Evolutionary conservation across 2,797 vertebrate genomes (phyloP), one percentile per base, ranked within the genome.

Genomic region (Potorous gilbertii): DNA sequence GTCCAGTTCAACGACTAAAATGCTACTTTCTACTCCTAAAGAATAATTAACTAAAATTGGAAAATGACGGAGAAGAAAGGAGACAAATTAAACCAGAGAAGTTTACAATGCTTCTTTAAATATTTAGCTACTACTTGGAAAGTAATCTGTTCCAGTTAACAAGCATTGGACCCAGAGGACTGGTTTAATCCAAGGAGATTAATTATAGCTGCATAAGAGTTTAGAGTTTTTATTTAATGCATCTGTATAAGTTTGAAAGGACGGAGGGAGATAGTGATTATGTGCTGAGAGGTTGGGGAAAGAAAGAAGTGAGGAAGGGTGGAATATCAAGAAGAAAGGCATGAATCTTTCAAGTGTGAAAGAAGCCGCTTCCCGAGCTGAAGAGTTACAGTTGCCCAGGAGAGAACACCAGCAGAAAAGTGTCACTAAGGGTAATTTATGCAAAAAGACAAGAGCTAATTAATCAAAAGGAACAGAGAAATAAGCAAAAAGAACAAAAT

Each of bases 131-230:
- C 97, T 98, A 87, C 94, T 91, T 96, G 95, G 96, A 97, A 97
- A 98, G 96, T 97, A 96, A 98, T 96, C 98, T 97, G 97, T 97
- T 98, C 97, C 97, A 98, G 97, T 98, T 97, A 98, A 96, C 96
- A 54, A 92, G 95, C 93, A 95, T 94, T 96, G 97, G 96, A 92
- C 97, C 98, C 98, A 97, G 95, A 97, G 97, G 98, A 98, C 92
- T 0, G 24, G 94, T 92, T 96, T 98, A 98, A 96, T 98, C 98
- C 96, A 46, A 96, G 96, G 98, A 98, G 98, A 98, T 97, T 98
- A 98, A 98, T 98, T 98, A 98, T 59, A 97, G 97, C 94, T 81
- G 62, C 52, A 28, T 54, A 56, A 40, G 27, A 14, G 54, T 1
- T 91, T 93, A 57, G 96, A 97, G 96, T 93, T 95, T 66, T 28